Evolutionary conservation across 2,113 vertebrate species (phyloP), one percentile per base, ranked within the genome.

Genomic region (Epinephelus moara): DNA sequence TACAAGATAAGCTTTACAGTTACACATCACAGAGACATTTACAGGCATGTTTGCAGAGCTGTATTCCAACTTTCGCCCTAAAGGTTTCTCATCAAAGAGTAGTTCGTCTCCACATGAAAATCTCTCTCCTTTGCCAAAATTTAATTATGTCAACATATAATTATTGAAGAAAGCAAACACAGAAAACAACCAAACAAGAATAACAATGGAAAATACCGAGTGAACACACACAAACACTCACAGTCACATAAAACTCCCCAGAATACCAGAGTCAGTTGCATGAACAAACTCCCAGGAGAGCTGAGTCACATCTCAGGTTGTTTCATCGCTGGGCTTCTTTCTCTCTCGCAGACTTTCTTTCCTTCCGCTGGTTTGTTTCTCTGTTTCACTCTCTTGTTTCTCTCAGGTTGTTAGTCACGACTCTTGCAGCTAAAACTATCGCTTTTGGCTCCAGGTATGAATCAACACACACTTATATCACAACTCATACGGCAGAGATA

Each of bases 191-290:
- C 49, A 50, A 17, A 50, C 49, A 50, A 18, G 4, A 17, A 18
- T 18, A 50, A 62, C 33, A 59, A 5, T 27, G 72, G 77, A 60
- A 81, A 88, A 74, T 45, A 81, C 82, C 81, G 15, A 45, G 17
- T 40, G 19, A 60, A 25, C 33, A 66, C 0, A 15, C 2, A 56
- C 21, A 25, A 33, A 66, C 0, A 15, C 2, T 50, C 21, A 63
- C 25, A 9, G 42, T 37, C 6, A 25, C n/a, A 60, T n/a, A 70
- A 76, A 84, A 78, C 81, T 84, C 81, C 63, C 78, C 30, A 74
- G 15, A 81, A 81, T 30, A 85, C 63, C 73, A 59, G 1, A 76
- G 30, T 0, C 23, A 52, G 15, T 55, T 13, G 3, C 49, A n/a
- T 60, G 50, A 73, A 40, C 30, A 14, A 33, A 80, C 30, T 72